Evolutionary conservation across 2,888 invertebrate genomes (phyloP), one percentile per base, ranked within the genome.

Genomic region (Drosophila pseudotalamancana): DNA sequence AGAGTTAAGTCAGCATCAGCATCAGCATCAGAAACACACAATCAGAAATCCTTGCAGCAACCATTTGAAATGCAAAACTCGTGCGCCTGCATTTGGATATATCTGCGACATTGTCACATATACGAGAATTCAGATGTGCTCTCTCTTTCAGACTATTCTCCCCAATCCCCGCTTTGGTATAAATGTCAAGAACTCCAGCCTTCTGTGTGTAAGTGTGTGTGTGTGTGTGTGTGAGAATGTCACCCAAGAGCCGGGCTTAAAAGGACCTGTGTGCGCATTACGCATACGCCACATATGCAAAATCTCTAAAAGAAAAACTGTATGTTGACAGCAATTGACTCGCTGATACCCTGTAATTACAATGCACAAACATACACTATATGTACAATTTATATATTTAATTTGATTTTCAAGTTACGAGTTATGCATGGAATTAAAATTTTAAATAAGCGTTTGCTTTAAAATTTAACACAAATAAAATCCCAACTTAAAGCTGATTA

Each of bases 101-200:
- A 82, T 79, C 82, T 79, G 56, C 74, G 72, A 82, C 82, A 82
- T 64, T 82, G 81, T 77, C 82, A 77, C 65, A 74, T 50, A 29
- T 42, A 34, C 31, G 46, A 34, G 31, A 37, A 32, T 45, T 42
- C 29, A 49, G 56, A 37, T 39, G 46, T 57, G n/a, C n/a, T 54
- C 66, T 32, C 48, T 8, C 42, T 43, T 21, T 6, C 27, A 25
- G 21, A 9, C 25, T 6, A n/a, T 18, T n/a, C 1, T 4, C 23
- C 8, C 8, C 16, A 12, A 35, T 27, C 14, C 6, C 14, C 8
- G 18, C 23, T 14, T 29, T 27, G 12, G 23, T 29, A 43, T 21
- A 56, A 51, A 76, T 76, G 82, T 75, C 65, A 72, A 62, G 59
- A 50, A 34, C 46, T 46, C 32, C 12, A n/a, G 39, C 34, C 39